These are phyloP conservation scores for Polypedilum pembai DNA, from an alignment of 1,140 invertebrate genomes.

Conservation along the genomic window DNA sequence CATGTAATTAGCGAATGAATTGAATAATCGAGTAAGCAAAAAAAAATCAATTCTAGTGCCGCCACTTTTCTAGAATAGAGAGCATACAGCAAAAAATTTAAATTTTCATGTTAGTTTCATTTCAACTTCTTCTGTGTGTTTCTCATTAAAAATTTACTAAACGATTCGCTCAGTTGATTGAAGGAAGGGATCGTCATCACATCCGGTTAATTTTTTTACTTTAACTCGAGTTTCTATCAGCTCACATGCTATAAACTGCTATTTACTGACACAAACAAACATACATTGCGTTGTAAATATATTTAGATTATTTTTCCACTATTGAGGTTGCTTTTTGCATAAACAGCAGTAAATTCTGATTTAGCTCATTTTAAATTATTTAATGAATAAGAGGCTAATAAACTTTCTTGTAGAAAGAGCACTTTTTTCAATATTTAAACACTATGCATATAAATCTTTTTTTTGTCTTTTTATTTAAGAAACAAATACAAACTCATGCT, in stretches of 20 bases:
- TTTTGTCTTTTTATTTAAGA: too few species aligned
- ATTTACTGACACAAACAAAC: not conserved
- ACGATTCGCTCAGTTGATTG: constrained; percentile 27
- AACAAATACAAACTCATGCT: too few species aligned
- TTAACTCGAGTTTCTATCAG: not conserved
- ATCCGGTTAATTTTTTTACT: constrained; percentile 24
- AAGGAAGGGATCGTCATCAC: constrained; percentile 27
- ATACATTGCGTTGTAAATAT: not conserved
- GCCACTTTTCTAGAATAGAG: too few species aligned
- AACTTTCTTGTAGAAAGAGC: too few species aligned
- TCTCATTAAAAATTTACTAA: constrained; percentile 28
- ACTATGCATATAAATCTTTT: too few species aligned
- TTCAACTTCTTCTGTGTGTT: constrained; percentile 9
- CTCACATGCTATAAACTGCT: constrained; percentile 23
- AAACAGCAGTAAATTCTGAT: not conserved
- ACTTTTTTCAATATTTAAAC: too few species aligned
- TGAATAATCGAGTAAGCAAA: too few species aligned
- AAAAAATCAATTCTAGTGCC: too few species aligned
- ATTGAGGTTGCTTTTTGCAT: constrained; percentile 8
- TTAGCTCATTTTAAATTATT: too few species aligned
- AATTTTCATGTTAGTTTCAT: constrained; percentile 17
- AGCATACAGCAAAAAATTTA: not conserved
- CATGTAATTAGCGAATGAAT: too few species aligned
- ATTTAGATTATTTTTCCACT: not conserved
- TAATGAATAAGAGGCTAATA: too few species aligned